A percentile compares a stretch with the other conserved stretches of the same genome.
Evolutionary conservation across 1,140 invertebrate genomes (phyloP).

Genomic region (Pissodes strobi): DNA sequence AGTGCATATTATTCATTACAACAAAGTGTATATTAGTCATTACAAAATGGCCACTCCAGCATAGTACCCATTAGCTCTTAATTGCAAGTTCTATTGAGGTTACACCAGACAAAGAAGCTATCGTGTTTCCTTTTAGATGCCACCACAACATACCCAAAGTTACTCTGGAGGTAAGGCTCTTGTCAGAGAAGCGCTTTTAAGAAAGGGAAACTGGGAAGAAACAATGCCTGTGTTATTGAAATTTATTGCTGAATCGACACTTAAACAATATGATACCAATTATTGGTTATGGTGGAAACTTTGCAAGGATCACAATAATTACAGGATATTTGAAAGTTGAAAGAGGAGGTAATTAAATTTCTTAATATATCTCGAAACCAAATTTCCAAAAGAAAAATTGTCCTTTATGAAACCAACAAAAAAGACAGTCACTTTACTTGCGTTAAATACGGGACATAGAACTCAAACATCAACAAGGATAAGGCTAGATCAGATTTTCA

Average conservation of each 20-base stretch:
- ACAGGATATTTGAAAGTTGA: background rate
- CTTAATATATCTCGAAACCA: background rate
- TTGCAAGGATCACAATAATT: background rate
- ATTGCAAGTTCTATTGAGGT: constrained; percentile 23
- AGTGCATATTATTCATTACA: too few relatives aligned
- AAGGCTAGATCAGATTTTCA: background rate
- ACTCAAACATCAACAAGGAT: background rate
- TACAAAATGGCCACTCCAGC: constrained; percentile 51
- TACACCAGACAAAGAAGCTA: constrained; percentile 27
- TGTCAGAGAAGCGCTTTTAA: constrained; percentile 40
- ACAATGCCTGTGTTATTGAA: constrained; percentile 34
- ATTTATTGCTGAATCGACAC: constrained; percentile 40
- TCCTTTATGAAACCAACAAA: background rate
- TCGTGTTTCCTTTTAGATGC: too few relatives aligned
- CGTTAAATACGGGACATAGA: background rate
- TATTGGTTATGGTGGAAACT: constrained; percentile 22
- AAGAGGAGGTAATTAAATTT: background rate
- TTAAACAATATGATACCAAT: constrained; percentile 45
- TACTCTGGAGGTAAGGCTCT: constrained; percentile 43
- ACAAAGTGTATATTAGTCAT: constrained; percentile 43
- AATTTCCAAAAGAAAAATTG: background rate
- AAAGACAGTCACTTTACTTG: background rate
- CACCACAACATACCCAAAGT: constrained; percentile 34
- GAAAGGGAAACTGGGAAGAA: constrained; percentile 27
- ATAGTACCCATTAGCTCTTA: constrained; percentile 43